Percentiles rank a stretch among this genome's conserved stretches.
Evolutionary conservation across 2,797 vertebrate genomes (phyloP).

Genomic region (Poliocrania exsul): DNA sequence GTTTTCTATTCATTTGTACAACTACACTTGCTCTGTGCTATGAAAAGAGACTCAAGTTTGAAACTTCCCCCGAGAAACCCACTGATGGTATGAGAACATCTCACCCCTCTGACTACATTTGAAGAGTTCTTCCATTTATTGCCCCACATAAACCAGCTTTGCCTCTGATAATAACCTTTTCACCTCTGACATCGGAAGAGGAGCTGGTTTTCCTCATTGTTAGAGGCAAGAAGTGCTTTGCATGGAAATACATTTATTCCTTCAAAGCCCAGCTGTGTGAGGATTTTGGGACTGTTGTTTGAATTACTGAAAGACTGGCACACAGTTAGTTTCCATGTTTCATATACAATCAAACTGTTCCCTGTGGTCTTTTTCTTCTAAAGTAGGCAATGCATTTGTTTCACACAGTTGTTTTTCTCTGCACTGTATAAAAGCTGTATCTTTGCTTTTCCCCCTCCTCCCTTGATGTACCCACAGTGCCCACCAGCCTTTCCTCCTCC

Average conservation of each 20-base stretch:
- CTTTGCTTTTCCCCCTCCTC: background rate
- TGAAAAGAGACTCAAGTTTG: background rate
- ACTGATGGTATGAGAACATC: background rate
- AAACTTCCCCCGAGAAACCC: background rate
- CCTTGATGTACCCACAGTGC: background rate
- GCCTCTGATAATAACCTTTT: background rate
- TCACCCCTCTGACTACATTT: background rate
- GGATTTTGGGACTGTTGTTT: background rate
- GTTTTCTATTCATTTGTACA: background rate
- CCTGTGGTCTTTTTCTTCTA: background rate
- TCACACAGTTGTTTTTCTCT: background rate
- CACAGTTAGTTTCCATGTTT: background rate
- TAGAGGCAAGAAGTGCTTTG: background rate
- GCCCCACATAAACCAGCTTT: background rate
- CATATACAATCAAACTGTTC: background rate
- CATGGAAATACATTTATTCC: rapidly evolving
- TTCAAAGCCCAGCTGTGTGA: background rate
- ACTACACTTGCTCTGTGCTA: background rate
- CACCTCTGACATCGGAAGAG: background rate
- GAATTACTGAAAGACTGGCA: background rate
- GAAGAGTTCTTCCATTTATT: background rate
- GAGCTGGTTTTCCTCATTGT: background rate
- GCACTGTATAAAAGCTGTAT: background rate
- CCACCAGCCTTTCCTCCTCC: background rate
- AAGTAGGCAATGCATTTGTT: background rate